Conservation (phyloP, 30 jellyfish, hydroid and myxozoan genomes). For the Phacellophora camtschatica region DNA sequence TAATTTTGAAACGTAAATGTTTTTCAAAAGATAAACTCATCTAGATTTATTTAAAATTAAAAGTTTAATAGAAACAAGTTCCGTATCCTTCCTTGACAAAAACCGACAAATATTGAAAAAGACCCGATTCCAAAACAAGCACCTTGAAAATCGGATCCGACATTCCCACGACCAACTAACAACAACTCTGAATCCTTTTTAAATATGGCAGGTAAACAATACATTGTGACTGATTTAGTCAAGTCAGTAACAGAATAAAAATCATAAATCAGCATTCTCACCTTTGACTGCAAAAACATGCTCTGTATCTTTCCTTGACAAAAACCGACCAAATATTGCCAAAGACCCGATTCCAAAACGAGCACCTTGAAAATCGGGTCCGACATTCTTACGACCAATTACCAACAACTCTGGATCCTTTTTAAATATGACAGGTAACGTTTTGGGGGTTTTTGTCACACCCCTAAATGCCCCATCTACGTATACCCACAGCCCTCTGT, state of each 20-base stretch:
- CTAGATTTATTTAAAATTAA: neutral
- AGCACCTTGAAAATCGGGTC: constrained; percentile 92
- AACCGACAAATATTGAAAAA: constrained; percentile 74
- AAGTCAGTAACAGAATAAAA: too few species aligned
- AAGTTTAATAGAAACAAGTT: constrained; percentile 68
- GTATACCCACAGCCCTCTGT: constrained; percentile 97
- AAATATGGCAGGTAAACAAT: constrained; percentile 62
- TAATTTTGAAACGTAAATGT: neutral
- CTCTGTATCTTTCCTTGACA: constrained; percentile 71
- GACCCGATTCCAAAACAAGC: constrained; percentile 92
- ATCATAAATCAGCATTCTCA: too few species aligned
- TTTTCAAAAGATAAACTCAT: neutral
- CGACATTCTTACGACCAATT: constrained; percentile 85
- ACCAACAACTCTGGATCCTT: constrained; percentile 58
- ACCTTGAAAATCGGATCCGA: constrained; percentile 87
- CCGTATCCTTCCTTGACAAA: constrained; percentile 71
- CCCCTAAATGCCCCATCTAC: constrained; percentile 98
- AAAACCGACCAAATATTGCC: constrained; percentile 74
- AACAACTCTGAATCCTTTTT: constrained; percentile 55
- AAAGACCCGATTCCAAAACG: constrained; percentile 85
- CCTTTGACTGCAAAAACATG: constrained; percentile 87
- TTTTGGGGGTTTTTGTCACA: constrained; percentile 78
- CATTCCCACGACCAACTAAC: constrained; percentile 79
- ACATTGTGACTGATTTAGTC: too few species aligned
- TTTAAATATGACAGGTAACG: constrained; percentile 67